Evolutionary conservation across 2,797 vertebrate genomes (phyloP), one percentile per base, ranked within the genome.

Genomic region (Sebastes steindachneri): DNA sequence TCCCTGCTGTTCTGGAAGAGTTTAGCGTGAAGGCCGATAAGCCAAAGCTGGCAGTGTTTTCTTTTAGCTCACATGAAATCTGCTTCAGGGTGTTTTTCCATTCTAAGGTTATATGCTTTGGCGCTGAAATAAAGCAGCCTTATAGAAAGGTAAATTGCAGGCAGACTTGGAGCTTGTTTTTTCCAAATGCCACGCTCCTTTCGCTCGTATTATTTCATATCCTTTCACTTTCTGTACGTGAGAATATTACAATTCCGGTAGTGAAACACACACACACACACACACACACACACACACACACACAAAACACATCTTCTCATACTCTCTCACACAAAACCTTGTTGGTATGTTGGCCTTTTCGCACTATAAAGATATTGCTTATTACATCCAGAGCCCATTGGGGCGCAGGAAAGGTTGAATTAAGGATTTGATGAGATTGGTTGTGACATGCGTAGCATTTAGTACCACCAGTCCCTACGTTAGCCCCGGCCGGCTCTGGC

Each of bases 401-500:
- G 81, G 77, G 76, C 8, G 1, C 48, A 45, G 41, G 15, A 45
- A 45, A 45, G 41, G 41, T 45, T 51, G 48, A n/a, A 51, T 51
- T 86, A 85, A 81, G 69, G 55, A 68, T 92, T 86, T 92, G 92
- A 92, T 87, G 79, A 89, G 83, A 93, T 92, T 19, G 80, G 75
- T 78, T 92, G 75, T 92, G 93, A 93, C 92, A 90, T 81, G 78
- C 80, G 31, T 82, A 88, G 83, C 91, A 92, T 94, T 93, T 89
- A 92, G 75, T 84, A 86, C 60, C 84, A 85, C 67, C 83, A 79
- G 74, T 68, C 64, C 25, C 25, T 75, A 68, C n/a, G 51, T 82
- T 83, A 68, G 82, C 64, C 71, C 33, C 0, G n/a, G 41, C 86
- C 41, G 33, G 12, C 48, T 88, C 80, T 80, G 74, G 68, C 70